phyloP scores from a whole-genome alignment of 2,888 invertebrate species.

The Dilophus febrilis region DNA sequence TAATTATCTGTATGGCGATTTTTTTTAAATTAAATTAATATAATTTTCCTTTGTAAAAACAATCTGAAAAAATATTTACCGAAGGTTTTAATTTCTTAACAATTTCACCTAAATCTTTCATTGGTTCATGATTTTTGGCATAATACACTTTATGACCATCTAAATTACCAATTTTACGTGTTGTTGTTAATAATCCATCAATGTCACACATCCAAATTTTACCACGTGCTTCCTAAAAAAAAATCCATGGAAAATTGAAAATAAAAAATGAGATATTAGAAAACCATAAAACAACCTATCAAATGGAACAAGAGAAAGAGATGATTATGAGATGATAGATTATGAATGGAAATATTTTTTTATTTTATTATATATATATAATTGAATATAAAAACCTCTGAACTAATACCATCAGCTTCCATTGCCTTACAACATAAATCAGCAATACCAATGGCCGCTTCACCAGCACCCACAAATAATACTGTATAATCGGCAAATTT shows the following conservation, averaged over 20 bases:
- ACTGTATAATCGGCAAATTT: constrained; percentile 74
- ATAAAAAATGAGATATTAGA: too few relatives aligned
- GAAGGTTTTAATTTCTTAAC: constrained; percentile 75
- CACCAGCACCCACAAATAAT: constrained; percentile 81
- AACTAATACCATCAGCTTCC: constrained; percentile 46
- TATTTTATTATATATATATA: too few relatives aligned
- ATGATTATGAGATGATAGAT: not conserved
- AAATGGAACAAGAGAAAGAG: not conserved
- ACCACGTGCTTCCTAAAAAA: constrained; percentile 52
- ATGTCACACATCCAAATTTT: constrained; percentile 93
- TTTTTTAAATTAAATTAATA: too few relatives aligned
- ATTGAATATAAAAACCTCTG: constrained; percentile 18
- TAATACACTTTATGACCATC: constrained; percentile 53
- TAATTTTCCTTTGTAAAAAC: too few relatives aligned
- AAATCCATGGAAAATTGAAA: too few relatives aligned
- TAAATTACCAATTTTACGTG: constrained; percentile 43
- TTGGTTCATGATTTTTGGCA: constrained; percentile 61
- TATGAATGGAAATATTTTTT: not conserved
- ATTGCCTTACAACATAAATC: constrained; percentile 78
- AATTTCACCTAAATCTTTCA: constrained; percentile 60
- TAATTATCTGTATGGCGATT: constrained; percentile 25
- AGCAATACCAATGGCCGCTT: constrained; percentile 89
- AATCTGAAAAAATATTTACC: constrained; percentile 47
- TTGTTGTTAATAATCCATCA: constrained; percentile 68
- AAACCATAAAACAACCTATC: not conserved